Evolutionary conservation across 2,888 invertebrate species (phyloP).

Genomic region (Eristalis intricaria): DNA sequence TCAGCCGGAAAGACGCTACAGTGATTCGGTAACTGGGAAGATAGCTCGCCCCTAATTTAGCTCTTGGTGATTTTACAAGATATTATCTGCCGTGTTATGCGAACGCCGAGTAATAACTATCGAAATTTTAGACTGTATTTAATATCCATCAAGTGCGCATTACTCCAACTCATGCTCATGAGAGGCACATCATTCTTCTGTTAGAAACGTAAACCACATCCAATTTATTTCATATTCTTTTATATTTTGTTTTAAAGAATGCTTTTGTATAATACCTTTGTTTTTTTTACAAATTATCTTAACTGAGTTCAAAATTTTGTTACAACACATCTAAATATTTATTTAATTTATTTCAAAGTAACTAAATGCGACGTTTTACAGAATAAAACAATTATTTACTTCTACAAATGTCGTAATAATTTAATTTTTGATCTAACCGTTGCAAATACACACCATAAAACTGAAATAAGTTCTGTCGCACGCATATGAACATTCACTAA

Average conservation of each 20-base stretch:
- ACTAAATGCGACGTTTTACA: not conserved
- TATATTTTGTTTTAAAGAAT: not conserved
- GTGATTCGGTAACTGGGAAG: too few species aligned
- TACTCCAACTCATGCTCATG: too few species aligned
- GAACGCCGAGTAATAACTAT: too few species aligned
- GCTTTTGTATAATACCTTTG: not conserved
- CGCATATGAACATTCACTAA: constrained; percentile 3
- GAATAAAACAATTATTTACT: not conserved
- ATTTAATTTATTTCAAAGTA: not conserved
- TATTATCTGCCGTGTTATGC: too few species aligned
- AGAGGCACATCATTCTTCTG: not conserved
- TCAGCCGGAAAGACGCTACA: too few species aligned
- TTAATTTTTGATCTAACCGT: not conserved
- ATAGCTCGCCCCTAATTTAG: too few species aligned
- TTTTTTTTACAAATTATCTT: constrained; percentile 1
- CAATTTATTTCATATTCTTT: not conserved
- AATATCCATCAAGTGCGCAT: too few species aligned
- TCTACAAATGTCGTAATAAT: not conserved
- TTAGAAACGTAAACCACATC: not conserved
- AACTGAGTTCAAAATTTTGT: constrained; percentile 7
- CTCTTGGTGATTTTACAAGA: too few species aligned
- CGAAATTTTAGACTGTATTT: too few species aligned
- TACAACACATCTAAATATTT: constrained; percentile 16
- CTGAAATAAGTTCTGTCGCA: not conserved
- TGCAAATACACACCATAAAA: not conserved